Conservation (phyloP, 2,113 vertebrate genomes). For the Ivindomyrus marchei region DNA sequence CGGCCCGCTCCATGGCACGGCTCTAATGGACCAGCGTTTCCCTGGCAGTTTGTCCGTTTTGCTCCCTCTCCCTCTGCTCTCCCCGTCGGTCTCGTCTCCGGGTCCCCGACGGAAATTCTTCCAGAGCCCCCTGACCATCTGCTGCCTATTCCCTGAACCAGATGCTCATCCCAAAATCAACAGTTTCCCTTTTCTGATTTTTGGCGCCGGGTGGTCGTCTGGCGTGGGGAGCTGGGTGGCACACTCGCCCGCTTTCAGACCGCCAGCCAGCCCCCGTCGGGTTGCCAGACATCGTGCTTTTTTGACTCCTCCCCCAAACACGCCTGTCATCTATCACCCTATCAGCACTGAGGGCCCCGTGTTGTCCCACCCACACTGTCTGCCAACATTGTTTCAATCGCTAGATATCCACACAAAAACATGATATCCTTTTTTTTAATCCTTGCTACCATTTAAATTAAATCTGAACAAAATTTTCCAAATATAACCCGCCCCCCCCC, state of each 20-base stretch:
- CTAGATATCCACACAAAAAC: neutral
- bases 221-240: neutral
- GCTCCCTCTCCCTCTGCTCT: neutral
- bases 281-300: neutral
- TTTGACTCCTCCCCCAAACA: neutral
- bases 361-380: neutral
- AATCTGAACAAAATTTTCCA: neutral
- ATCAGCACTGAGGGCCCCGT: neutral
- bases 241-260: neutral
- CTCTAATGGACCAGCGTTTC: neutral
- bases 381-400: neutral
- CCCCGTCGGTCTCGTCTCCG: neutral
- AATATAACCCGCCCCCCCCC: constrained; percentile 16
- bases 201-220: neutral
- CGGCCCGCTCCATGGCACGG: neutral
- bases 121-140: constrained; percentile 18
- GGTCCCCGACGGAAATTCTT: constrained; percentile 8
- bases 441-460: neutral
- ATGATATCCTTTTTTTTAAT: neutral
- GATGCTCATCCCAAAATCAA: constrained; percentile 25
- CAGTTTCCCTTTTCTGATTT: constrained; percentile 9
- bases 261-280: neutral
- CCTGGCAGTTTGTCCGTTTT: neutral
- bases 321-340: neutral
- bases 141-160: constrained; percentile 18